Percentiles rank a stretch among this genome's conserved stretches.
These are phyloP conservation scores for Drosophila suboccidentalis DNA, from an alignment of 2,888 invertebrate genomes.

Conservation along the genomic window DNA sequence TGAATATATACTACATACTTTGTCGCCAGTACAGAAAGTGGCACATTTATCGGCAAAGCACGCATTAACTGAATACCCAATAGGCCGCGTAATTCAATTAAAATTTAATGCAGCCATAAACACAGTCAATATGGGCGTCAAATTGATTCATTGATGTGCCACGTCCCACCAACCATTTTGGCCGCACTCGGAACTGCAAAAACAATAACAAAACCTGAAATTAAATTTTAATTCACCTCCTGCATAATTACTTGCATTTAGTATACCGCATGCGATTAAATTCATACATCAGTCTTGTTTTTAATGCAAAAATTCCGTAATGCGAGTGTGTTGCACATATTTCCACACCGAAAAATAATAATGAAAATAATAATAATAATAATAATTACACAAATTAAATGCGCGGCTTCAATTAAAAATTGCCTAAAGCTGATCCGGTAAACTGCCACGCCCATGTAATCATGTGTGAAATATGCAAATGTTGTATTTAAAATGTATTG, in stretches of 20 bases:
- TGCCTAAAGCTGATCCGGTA: slow-evolving; percentile 30
- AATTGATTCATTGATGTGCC: slow-evolving; percentile 43
- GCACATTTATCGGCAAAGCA: slow-evolving; percentile 8
- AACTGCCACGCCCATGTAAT: slow-evolving; percentile 16
- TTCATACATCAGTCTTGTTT: slow-evolving; percentile 50
- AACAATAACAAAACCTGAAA: slow-evolving; percentile 32
- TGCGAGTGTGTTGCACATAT: slow-evolving; percentile 10
- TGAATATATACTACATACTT: slow-evolving; percentile 1
- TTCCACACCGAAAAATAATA: slow-evolving; percentile 26
- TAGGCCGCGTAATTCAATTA: slow-evolving; percentile 57
- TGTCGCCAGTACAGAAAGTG: slow-evolving; percentile 12
- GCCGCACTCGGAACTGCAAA: slow-evolving; percentile 7
- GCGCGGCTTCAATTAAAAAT: slow-evolving; percentile 60
- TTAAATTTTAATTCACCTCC: slow-evolving; percentile 53
- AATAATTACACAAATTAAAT: slow-evolving; percentile 56
- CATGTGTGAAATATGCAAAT: slow-evolving; percentile 14
- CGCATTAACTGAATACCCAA: slow-evolving; percentile 32
- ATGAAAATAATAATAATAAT: slow-evolving; percentile 36
- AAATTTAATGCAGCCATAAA: slow-evolving; percentile 59
- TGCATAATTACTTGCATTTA: slow-evolving; percentile 53
- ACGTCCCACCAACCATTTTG: not conserved
- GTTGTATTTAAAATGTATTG: slow-evolving; percentile 28
- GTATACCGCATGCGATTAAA: slow-evolving; percentile 37
- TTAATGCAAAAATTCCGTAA: slow-evolving; percentile 38
- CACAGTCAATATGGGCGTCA: slow-evolving; percentile 36